These are phyloP conservation scores for Eurosta solidaginis DNA, from an alignment of 1,140 invertebrate genomes.

Conservation along the genomic window DNA sequence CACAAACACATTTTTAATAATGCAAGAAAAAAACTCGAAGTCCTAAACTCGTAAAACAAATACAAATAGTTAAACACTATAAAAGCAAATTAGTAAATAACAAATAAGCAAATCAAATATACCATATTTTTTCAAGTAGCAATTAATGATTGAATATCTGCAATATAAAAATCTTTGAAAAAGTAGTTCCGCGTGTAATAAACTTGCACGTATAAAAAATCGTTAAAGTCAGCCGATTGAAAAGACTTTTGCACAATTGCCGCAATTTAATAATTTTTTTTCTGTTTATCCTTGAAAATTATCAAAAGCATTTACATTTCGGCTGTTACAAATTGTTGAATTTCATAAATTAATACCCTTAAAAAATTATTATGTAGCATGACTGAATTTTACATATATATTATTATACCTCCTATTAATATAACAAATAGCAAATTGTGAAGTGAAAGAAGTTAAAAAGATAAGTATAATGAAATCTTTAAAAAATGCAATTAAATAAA, in stretches of 20 bases:
- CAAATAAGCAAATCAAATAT: background rate
- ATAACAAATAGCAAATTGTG: slow-evolving; percentile 12
- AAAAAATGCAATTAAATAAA: slow-evolving; percentile 1
- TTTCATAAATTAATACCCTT: background rate
- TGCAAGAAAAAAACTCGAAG: background rate
- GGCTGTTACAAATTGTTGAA: slow-evolving; percentile 2
- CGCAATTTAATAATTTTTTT: background rate
- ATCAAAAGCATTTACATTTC: background rate
- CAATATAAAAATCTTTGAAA: background rate
- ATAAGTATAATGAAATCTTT: background rate
- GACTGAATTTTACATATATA: slow-evolving; percentile 23
- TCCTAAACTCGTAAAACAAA: background rate
- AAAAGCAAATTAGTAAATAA: background rate
- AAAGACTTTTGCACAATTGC: background rate
- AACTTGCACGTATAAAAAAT: too few relatives aligned
- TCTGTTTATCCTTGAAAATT: background rate
- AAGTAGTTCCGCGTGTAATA: too few relatives aligned
- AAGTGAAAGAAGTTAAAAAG: background rate
- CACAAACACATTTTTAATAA: slow-evolving; percentile 23
- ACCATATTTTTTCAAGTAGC: background rate
- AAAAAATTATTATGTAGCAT: background rate
- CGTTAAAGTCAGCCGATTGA: too few relatives aligned
- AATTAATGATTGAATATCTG: background rate
- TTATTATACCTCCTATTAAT: background rate
- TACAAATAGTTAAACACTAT: background rate